Conservation (phyloP, 1,140 invertebrate genomes). For the Musca domestica region DNA sequence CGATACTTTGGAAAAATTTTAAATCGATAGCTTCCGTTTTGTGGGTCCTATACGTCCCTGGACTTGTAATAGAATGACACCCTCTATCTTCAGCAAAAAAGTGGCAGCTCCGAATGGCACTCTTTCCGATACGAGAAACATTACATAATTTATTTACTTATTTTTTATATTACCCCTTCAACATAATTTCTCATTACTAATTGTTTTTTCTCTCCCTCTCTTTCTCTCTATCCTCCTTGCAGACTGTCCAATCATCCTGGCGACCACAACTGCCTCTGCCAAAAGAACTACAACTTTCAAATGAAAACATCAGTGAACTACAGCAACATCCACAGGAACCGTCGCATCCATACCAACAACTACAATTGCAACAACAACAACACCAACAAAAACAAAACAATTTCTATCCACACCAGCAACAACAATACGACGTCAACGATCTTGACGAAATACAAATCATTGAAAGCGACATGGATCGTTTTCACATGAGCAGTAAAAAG, state of each 20-base stretch:
- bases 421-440: conserved; percentile 20
- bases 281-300: conserved; percentile 43
- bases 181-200: neutral
- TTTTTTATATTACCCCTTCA: too few species aligned
- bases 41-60: too few species aligned
- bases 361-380: conserved; percentile 8
- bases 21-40: too few species aligned
- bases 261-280: conserved; percentile 51
- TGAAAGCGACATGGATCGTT: conserved; percentile 32
- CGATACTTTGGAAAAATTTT: too few species aligned
- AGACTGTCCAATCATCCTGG: conserved; percentile 53
- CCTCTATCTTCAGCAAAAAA: too few species aligned
- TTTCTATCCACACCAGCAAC: neutral
- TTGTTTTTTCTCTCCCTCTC: conserved; percentile 9
- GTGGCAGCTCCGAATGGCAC: too few species aligned
- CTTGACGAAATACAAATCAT: conserved; percentile 41
- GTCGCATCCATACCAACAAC: neutral
- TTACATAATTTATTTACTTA: too few species aligned
- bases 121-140: too few species aligned
- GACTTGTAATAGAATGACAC: too few species aligned
- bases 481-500: conserved; percentile 28
- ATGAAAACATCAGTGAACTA: conserved; percentile 33
- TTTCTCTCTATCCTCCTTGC: too few species aligned
- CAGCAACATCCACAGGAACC: conserved; percentile 7
- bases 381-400: conserved; percentile 15